These are phyloP conservation scores for Adelognathus sp. DNA, from an alignment of 2,888 invertebrate species.

Conservation along the genomic window DNA sequence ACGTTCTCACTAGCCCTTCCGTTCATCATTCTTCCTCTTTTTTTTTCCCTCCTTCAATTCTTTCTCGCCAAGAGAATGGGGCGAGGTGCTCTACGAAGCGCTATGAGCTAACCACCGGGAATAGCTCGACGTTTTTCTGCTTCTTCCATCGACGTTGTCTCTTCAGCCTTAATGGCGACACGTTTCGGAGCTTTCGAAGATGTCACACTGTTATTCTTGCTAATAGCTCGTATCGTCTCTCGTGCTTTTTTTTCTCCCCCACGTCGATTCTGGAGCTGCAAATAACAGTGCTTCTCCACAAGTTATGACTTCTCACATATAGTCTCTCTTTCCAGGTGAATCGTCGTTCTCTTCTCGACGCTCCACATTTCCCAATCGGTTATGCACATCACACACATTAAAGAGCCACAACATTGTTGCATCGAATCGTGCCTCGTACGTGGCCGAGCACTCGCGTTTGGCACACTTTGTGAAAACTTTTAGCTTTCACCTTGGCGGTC, in stretches of 20 bases:
- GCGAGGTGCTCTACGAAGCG: not conserved
- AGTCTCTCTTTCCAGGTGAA: not conserved
- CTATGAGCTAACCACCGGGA: conserved; percentile 59
- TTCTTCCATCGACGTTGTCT: conserved; percentile 32
- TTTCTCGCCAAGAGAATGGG: conserved; percentile 10
- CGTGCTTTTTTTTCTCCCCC: not conserved
- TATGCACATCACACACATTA: conserved; percentile 46
- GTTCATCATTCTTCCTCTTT: conserved; percentile 34
- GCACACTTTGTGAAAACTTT: conserved; percentile 77
- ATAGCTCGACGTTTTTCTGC: conserved; percentile 64
- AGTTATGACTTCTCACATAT: not conserved
- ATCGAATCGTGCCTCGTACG: conserved; percentile 65
- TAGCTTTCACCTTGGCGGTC: conserved; percentile 76
- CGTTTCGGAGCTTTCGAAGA: not conserved
- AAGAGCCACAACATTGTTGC: conserved; percentile 45
- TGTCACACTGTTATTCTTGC: not conserved
- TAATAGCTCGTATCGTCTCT: not conserved
- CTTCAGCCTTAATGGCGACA: not conserved
- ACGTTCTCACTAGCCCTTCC: conserved; percentile 54
- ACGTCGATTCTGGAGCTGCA: not conserved
- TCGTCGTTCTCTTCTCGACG: not conserved
- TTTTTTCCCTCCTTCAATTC: conserved; percentile 37
- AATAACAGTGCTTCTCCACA: not conserved
- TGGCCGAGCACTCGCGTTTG: conserved; percentile 56
- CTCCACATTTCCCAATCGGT: conserved; percentile 8